Evolutionary conservation across 2,797 vertebrate genomes (phyloP).

Genomic region (Squalus acanthias): DNA sequence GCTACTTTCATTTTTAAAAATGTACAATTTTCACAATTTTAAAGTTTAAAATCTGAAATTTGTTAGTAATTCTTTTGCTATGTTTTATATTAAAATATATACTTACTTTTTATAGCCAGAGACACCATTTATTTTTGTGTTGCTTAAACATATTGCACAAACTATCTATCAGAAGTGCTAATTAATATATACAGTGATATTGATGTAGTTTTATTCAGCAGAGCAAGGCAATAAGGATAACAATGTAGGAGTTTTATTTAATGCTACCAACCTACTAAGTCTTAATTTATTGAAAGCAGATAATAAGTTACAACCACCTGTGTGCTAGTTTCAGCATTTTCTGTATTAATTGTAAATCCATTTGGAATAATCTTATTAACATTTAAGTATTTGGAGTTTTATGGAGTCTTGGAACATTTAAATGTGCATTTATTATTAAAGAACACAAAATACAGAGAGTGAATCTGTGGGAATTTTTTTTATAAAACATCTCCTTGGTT

Average conservation of each 20-base stretch:
- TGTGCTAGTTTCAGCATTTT: not conserved
- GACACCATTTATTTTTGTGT: not conserved
- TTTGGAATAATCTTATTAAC: not conserved
- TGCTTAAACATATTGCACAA: not conserved
- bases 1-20: not conserved
- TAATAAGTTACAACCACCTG: not conserved
- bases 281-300: conserved; percentile 11
- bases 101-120: not conserved
- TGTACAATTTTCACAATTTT: not conserved
- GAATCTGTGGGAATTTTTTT: not conserved
- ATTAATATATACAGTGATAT: not conserved
- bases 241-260: not conserved
- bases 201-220: not conserved
- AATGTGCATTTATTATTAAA: conserved; percentile 25
- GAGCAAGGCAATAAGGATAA: not conserved
- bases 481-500: not conserved
- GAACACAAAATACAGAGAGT: not conserved
- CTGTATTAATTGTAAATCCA: conserved; percentile 1
- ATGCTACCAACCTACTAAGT: not conserved
- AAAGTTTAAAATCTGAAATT: not conserved
- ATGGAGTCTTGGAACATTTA: not conserved
- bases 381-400: conserved; percentile 18
- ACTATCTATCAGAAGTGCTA: not conserved
- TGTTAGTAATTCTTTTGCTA: not conserved
- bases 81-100: conserved; percentile 28